Evolutionary conservation across 23 tunicate genomes (phyloP).

Genomic region (Halocynthia roretzi): DNA sequence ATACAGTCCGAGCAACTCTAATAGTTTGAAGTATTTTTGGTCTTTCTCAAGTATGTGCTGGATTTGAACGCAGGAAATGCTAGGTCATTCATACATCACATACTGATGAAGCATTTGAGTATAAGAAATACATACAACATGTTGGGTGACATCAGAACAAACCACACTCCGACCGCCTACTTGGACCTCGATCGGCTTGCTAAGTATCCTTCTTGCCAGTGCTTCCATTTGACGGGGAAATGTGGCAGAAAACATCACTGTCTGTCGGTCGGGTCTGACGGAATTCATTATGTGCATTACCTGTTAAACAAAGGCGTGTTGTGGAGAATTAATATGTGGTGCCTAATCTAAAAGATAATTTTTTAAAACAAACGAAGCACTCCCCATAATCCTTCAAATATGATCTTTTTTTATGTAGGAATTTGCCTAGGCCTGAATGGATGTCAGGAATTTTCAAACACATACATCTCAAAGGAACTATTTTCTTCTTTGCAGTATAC

Average conservation of each 20-base stretch:
- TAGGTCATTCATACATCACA: too few species aligned
- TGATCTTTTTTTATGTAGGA: too few species aligned
- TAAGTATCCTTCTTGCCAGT: conserved; percentile 79
- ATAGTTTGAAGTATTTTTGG: conserved; percentile 86
- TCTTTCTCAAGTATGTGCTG: conserved; percentile 64
- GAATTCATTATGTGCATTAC: conserved; percentile 92
- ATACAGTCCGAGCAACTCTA: conserved; percentile 84
- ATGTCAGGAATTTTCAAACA: too few species aligned
- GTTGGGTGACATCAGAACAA: conserved; percentile 91
- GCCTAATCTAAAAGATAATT: too few species aligned
- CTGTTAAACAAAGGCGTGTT: conserved; percentile 2
- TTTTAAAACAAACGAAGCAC: neutral
- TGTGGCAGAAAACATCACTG: conserved; percentile 96
- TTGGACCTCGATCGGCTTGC: conserved; percentile 93
- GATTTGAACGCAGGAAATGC: too few species aligned
- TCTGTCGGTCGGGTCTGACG: conserved; percentile 95
- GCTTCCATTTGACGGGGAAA: conserved; percentile 99
- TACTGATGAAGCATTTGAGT: neutral
- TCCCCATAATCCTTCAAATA: neutral
- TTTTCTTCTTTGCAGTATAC: too few species aligned
- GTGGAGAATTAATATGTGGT: too few species aligned
- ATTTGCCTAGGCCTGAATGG: too few species aligned
- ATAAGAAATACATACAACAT: conserved; percentile 51
- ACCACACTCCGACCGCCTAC: conserved; percentile 97
- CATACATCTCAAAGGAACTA: too few species aligned